Base-by-base conservation (phyloP, 2,113 vertebrate genomes). In the Cnemophilus loriae region DNA sequence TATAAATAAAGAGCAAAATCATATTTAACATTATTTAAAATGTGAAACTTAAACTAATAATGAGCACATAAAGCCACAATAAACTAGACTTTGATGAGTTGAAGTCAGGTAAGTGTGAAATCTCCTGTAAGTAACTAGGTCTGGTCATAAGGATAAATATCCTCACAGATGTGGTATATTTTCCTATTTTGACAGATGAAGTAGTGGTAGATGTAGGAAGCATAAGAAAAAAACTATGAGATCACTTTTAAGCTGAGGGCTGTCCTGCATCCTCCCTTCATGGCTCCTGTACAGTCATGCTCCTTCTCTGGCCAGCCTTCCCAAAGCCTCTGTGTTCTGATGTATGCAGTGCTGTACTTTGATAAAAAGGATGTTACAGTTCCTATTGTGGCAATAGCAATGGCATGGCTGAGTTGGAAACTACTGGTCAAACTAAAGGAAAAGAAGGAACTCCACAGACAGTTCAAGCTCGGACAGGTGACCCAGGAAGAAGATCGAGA, bases 121-220 rank as follows among this genome's bases (percentile, higher is more conserved):
- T 3, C 6, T 50, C 18, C 88, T 87, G 10, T 18, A 37, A 57
- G 4, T 26, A 78, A 75, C 10, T 32, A 39, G 12, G 18, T 39
- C 11, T 76, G 27, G 9, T 39, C 33, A 35, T 41, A 67, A 65
- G 16, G 10, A 16, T 27, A 77, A 52, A n/a, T 35, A 69, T 18
- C 7, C 44, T 64, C 37, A 52, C 6, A 74, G 22, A 47, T 0
- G 2, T 0, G 0, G 3, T 55, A 90, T 35, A 53, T 19, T 75
- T 86, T 77, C 4, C 1, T 5, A 0, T 65, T 84, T 56, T 39
- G 27, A 26, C 11, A 74, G 22, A 37, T 4, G 17, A 57, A 44
- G 16, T 19, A 39, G 30, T 0, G 0, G 35, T 35, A 64, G 8
- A 73, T 7, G 9, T 18, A 59, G 14, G 33, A 60, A 80, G 57